Conservation (phyloP, 2,113 vertebrate genomes). For the Sander vitreus region DNA sequence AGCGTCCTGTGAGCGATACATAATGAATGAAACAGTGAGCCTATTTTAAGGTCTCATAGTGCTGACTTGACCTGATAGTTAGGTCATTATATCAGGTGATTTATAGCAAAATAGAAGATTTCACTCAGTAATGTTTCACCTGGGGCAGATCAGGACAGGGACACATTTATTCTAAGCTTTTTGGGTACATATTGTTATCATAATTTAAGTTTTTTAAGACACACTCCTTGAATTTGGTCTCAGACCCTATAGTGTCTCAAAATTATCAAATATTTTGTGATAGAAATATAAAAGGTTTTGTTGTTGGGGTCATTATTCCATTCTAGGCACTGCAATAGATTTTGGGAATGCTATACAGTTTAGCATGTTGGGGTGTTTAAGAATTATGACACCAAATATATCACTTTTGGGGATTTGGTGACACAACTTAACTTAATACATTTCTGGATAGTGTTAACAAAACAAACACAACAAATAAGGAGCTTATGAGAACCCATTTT, state of each 20-base stretch:
- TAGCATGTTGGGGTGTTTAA: neutral
- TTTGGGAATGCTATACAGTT: neutral
- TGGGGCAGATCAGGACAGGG: neutral
- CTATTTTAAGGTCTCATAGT: slow-evolving; percentile 38
- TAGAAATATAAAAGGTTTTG: neutral
- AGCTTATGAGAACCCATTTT: too few species aligned
- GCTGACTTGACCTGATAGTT: slow-evolving; percentile 19
- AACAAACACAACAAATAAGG: too few species aligned
- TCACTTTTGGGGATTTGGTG: neutral
- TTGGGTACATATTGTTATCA: neutral
- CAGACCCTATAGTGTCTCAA: too few species aligned
- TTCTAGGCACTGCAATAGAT: neutral
- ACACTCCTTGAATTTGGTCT: neutral
- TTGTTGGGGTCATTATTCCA: too few species aligned
- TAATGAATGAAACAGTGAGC: slow-evolving; percentile 54
- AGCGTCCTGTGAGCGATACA: slow-evolving; percentile 48
- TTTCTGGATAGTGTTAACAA: too few species aligned
- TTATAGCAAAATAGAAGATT: neutral
- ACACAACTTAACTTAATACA: too few species aligned
- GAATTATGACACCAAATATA: neutral
- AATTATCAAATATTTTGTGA: neutral
- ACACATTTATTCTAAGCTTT: neutral
- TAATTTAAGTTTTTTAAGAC: neutral
- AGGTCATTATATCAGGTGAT: slow-evolving; percentile 15
- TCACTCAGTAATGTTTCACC: neutral